Evolutionary conservation across 2,888 invertebrate species (phyloP), one percentile per base, ranked within the genome.

Genomic region (Microctonus brassicae): DNA sequence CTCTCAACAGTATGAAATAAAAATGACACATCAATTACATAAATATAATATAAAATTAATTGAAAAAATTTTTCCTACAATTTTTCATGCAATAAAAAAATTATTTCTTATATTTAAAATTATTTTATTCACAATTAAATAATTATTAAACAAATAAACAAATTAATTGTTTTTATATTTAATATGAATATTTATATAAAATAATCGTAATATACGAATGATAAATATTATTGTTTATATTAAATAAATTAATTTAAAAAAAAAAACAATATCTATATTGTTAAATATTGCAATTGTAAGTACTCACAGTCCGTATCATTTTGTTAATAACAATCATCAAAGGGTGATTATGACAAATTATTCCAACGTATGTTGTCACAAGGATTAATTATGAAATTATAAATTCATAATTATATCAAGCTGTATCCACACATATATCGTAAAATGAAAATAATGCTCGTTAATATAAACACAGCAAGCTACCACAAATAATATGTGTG

Each of bases 261-360:
- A n/a, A n/a, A n/a, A n/a, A n/a, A n/a, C n/a, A n/a, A n/a, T n/a
- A n/a, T n/a, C n/a, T n/a, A n/a, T n/a, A n/a, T n/a, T n/a, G n/a
- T n/a, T n/a, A n/a, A n/a, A n/a, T n/a, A n/a, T n/a, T n/a, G n/a
- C n/a, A n/a, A n/a, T n/a, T n/a, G n/a, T n/a, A n/a, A n/a, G n/a
- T n/a, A n/a, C n/a, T n/a, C n/a, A n/a, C n/a, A n/a, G n/a, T n/a
- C n/a, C n/a, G n/a, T n/a, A n/a, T n/a, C 20, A 36, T 22, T 36
- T 20, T 22, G 9, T 24, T 39, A 13, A 9, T 10, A 39, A 62
- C 39, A 62, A 24, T 5, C 11, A 42, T 24, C 61, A 39, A 62
- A n/a, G n/a, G 7, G 24, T 62, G 24, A 62, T 36, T 39, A 62
- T 62, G 26, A 62, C 26, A 62, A 39, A 42, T 62, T 39, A 36